Base-by-base conservation (phyloP, 1,140 invertebrate species). In the Drosophila obscura region DNA sequence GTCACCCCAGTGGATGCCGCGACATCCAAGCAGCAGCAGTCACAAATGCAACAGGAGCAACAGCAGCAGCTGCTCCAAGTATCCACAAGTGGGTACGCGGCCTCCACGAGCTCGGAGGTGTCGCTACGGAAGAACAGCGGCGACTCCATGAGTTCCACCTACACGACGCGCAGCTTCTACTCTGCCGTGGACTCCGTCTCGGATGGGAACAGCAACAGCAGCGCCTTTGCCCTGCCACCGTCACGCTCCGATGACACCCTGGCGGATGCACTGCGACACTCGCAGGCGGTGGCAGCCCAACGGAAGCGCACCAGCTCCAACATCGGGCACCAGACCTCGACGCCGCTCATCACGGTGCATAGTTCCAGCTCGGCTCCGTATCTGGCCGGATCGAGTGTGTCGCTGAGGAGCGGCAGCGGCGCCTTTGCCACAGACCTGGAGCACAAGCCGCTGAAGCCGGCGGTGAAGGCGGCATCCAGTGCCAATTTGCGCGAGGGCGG, bases 201-300 rank as follows among this genome's bases (percentile, higher is more conserved):
- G 0, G 80, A 77, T 9, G 60, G 74, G 15, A 78, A 89, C 19
- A 90, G 83, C 74, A 78, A 80, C 3, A 90, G 76, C 67, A 80
- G 69, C 24, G 73, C 89, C 8, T 91, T 92, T 59, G 92, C 95
- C 26, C 90, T 96, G 41, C 95, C 95, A 0, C 95, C 96, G 0
- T 96, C 96, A 0, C 93, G 95, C 31, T 96, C 96, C 63, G 96
- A 96, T 85, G 96, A 97, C 75, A 96, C 94, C 0, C 80, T 96
- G 16, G 94, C 95, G 2, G 94, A 80, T 93, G 94, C 73, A 81
- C 91, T 66, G 74, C 92, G 24, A 78, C 75, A 84, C 46, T 79
- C 74, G 15, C 71, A 88, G 62, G 52, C 80, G 5, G 64, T 76
- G 28, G 45, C 72, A 11, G 72, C 71, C 2, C 91, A 92, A 46